Conservation (phyloP, 2,888 invertebrate genomes). For the Penaeus monodon region DNA sequence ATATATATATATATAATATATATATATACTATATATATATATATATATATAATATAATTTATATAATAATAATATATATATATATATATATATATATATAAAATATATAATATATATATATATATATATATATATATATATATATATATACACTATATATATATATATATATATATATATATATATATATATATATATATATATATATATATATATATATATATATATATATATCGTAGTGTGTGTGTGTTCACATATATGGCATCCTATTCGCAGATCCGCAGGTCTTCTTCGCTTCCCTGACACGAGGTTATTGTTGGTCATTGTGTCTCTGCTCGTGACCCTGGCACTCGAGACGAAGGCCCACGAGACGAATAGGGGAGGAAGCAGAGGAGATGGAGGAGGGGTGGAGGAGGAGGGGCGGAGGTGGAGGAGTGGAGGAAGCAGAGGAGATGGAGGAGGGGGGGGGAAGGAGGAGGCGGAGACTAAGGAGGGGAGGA, state of each 20-base stretch:
- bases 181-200: conserved; percentile 10
- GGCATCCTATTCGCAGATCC: too few relatives aligned
- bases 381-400: too few relatives aligned
- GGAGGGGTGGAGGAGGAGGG: too few relatives aligned
- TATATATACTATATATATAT: conserved; percentile 10
- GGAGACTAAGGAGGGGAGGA: too few relatives aligned
- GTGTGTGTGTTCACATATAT: background rate
- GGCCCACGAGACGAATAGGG: too few relatives aligned
- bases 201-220: conserved; percentile 7
- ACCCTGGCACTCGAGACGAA: too few relatives aligned
- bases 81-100: conserved; percentile 16
- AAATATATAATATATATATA: conserved; percentile 1
- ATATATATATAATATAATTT: conserved; percentile 3
- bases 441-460: too few relatives aligned
- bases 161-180: conserved; percentile 8
- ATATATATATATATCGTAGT: background rate
- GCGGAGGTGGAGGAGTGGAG: too few relatives aligned
- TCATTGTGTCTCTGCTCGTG: too few relatives aligned
- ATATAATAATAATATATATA: background rate
- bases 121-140: background rate
- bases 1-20: conserved; percentile 10
- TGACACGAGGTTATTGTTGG: too few relatives aligned
- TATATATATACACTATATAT: conserved; percentile 9
- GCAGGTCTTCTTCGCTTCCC: too few relatives aligned
- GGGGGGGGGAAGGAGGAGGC: too few relatives aligned